phyloP scores from a whole-genome alignment of 2,113 vertebrate species.

The Eclectus roratus region DNA sequence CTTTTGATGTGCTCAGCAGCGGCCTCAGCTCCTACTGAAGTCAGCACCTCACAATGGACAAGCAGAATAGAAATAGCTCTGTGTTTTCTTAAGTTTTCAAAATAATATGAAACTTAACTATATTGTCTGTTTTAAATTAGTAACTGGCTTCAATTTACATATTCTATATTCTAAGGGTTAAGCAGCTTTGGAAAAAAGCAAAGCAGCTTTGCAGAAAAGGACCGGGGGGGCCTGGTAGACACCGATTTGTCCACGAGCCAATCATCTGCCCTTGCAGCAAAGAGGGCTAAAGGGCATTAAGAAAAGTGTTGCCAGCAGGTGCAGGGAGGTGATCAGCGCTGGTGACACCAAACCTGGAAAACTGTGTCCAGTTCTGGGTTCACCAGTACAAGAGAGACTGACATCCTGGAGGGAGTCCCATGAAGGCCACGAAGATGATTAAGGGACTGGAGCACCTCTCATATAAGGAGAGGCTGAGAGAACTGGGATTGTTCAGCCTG shows the following conservation, averaged over 20 bases:
- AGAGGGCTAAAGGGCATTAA: not conserved
- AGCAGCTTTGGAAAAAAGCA: not conserved
- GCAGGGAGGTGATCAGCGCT: not conserved
- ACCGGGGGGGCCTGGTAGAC: not conserved
- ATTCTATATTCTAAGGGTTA: not conserved
- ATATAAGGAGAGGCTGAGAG: rapidly evolving
- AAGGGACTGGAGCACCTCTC: not conserved
- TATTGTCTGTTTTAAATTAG: not conserved
- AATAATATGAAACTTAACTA: not conserved
- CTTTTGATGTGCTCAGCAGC: slow-evolving; percentile 24
- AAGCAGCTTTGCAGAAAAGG: not conserved
- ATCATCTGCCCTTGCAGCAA: rapidly evolving
- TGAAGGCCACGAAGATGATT: not conserved
- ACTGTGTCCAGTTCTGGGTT: not conserved
- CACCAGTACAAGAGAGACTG: not conserved
- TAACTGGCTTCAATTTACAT: not conserved
- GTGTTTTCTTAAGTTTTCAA: not conserved
- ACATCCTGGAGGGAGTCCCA: not conserved
- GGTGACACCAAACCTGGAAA: not conserved
- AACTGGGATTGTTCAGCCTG: not conserved
- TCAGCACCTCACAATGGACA: not conserved
- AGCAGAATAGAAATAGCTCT: not conserved
- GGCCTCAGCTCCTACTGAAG: not conserved
- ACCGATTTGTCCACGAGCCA: not conserved
- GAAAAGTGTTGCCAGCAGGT: not conserved